Percentiles rank a stretch among this genome's conserved stretches.
phyloP scores from a whole-genome alignment of 1,140 invertebrate species.

The Brachionus rotundiformis region DNA sequence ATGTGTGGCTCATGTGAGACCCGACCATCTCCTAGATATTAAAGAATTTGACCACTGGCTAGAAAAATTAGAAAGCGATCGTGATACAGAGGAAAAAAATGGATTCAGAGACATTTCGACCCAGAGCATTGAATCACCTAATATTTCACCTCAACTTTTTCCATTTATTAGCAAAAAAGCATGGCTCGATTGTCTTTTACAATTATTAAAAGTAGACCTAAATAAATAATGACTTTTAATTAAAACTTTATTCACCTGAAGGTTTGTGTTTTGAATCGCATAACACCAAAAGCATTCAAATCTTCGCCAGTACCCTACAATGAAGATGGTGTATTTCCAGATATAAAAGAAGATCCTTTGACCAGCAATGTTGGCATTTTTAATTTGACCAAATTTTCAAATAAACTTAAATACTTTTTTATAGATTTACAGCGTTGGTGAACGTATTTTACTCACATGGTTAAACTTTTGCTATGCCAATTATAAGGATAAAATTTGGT shows the following conservation, averaged over 20 bases:
- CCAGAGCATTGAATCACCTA: slow-evolving; percentile 44
- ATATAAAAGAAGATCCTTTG: slow-evolving; percentile 60
- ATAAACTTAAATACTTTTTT: background rate
- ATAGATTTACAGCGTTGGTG: slow-evolving; percentile 58
- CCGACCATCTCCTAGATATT: slow-evolving; percentile 63
- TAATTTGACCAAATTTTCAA: background rate
- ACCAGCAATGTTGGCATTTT: slow-evolving; percentile 57
- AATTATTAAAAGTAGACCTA: slow-evolving; percentile 61
- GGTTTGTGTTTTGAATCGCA: slow-evolving; percentile 59
- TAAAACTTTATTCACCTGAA: no score
- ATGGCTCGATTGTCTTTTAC: slow-evolving; percentile 63
- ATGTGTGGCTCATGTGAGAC: slow-evolving; percentile 60
- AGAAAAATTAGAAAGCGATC: slow-evolving; percentile 57
- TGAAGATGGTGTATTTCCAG: slow-evolving; percentile 55
- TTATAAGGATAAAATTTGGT: slow-evolving; percentile 59
- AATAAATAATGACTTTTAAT: background rate
- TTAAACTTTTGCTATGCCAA: slow-evolving; percentile 63
- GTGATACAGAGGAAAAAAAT: slow-evolving; percentile 23
- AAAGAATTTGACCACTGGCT: slow-evolving; percentile 62
- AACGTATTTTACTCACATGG: slow-evolving; percentile 63
- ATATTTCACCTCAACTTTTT: slow-evolving; percentile 60
- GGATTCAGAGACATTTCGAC: slow-evolving; percentile 7
- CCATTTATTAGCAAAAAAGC: slow-evolving; percentile 62
- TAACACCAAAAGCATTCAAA: slow-evolving; percentile 60
- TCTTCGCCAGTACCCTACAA: slow-evolving; percentile 56